phyloP scores from a whole-genome alignment of 2,113 vertebrate genomes.

The Channa maculata region DNA sequence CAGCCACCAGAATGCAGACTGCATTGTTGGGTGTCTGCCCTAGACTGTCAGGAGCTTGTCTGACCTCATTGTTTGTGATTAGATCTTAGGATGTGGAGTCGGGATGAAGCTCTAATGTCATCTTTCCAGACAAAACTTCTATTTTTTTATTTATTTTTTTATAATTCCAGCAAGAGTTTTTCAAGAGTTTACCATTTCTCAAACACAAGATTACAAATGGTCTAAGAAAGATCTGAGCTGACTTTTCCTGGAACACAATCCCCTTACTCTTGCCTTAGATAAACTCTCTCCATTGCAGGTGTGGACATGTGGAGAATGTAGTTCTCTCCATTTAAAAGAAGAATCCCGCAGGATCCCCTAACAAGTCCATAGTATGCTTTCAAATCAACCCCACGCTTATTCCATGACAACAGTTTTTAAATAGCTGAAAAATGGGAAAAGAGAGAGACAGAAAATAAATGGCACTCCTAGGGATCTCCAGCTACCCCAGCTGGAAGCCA shows the following conservation, averaged over 20 bases:
- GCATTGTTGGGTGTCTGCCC: conserved; percentile 36
- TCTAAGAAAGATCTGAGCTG: not conserved
- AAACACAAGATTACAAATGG: too few species aligned
- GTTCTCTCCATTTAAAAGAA: conserved; percentile 3
- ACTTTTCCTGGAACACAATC: conserved; percentile 4
- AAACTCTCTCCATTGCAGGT: conserved; percentile 40
- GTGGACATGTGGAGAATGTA: conserved; percentile 21
- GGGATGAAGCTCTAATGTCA: not conserved
- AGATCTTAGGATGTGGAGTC: not conserved
- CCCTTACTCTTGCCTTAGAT: conserved; percentile 37
- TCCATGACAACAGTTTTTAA: conserved; percentile 44
- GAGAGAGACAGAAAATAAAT: conserved; percentile 10
- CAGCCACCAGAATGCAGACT: conserved; percentile 43
- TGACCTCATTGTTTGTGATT: conserved; percentile 7
- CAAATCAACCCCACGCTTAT: conserved; percentile 3
- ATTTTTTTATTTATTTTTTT: too few species aligned
- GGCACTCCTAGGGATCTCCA: conserved; percentile 59
- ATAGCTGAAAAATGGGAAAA: conserved; percentile 37
- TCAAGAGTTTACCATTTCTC: too few species aligned
- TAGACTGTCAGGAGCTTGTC: conserved; percentile 19
- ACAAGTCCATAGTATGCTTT: conserved; percentile 42
- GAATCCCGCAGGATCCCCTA: conserved; percentile 15
- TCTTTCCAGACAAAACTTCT: not conserved
- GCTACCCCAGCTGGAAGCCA: conserved; percentile 70
- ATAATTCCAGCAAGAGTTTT: too few species aligned